These are phyloP conservation scores for Calameuta pallipes DNA, from an alignment of 2,888 invertebrate genomes.

Conservation along the genomic window DNA sequence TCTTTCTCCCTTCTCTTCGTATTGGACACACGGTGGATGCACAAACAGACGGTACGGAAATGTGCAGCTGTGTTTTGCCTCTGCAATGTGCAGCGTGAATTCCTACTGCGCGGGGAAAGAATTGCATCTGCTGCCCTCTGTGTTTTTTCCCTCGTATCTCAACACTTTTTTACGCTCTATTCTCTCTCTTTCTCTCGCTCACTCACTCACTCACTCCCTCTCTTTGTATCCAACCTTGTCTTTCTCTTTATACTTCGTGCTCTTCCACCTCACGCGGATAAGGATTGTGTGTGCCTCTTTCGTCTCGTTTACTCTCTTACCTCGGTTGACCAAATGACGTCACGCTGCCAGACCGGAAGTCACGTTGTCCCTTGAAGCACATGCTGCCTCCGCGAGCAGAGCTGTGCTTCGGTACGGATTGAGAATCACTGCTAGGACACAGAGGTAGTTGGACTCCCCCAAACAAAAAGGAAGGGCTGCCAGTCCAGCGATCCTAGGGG, in stretches of 20 bases:
- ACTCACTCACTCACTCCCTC: background rate
- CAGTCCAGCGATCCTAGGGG: background rate
- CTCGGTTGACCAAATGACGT: slow-evolving; percentile 25
- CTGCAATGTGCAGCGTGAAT: background rate
- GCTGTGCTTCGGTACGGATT: background rate
- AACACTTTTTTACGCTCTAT: background rate
- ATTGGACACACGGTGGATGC: background rate
- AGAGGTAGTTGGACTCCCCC: background rate
- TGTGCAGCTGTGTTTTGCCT: background rate
- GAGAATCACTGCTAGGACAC: background rate
- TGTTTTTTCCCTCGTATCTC: background rate
- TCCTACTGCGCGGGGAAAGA: background rate
- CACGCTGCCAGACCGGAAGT: background rate
- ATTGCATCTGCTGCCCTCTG: background rate
- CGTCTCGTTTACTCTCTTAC: slow-evolving; percentile 15
- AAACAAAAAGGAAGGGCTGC: background rate
- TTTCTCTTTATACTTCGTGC: slow-evolving; percentile 1
- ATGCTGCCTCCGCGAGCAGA: background rate
- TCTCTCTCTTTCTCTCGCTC: background rate
- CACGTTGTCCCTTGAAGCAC: background rate
- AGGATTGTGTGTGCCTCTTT: background rate
- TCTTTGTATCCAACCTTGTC: background rate
- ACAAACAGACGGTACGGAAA: background rate
- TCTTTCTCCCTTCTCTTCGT: background rate
- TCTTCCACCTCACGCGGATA: background rate